Base-by-base conservation (phyloP, 92 coral and sea anemone genomes). In the Phenganax marumi region DNA sequence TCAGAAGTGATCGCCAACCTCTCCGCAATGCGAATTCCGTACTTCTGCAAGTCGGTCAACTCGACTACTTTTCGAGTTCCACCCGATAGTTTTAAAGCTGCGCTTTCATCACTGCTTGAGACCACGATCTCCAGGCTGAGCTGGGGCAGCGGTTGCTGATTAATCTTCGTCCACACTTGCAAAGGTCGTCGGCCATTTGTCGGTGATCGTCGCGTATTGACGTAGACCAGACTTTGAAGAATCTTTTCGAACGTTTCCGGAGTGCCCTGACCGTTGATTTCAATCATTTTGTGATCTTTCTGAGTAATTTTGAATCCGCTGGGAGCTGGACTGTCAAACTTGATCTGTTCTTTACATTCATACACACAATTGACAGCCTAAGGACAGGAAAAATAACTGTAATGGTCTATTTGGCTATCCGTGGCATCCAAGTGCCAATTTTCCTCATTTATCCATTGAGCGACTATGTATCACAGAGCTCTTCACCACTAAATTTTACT, bases 321-420 rank as follows among this genome's bases (percentile, higher is more conserved):
- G 0, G 97, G 95, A 1, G 90, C 70, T 6, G 87, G 88, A 48
- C 91, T 89, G 17, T 89, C 90, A 63, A 96, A 75, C 55, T 90
- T 91, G 54, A 92, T 91, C 68, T 91, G 91, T 70, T 96, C 99
- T 70, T 88, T 90, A 81, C 99, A 96, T 47, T 91, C 91, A 55
- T 88, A 73, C 56, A 96, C 73, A 68, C 99, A 96, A 7, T 81
- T 76, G 47, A 96, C 74, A 19, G 87, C 86, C 99, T 96, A 88
- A 14, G 33, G 71, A 50, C 18, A 54, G 50, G 19, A 72, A 13
- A 11, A 21, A 72, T 54, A 19, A 25, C 2, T 25, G 51, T 25
- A 49, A 7, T 39, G 16, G 25, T 16, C 12, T 19, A 49, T 69
- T 69, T 49, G 18, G 51, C 7, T 12, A 19, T 69, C 18, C 51